Conservation (phyloP, 2,797 vertebrate genomes). For the Anabacerthia variegaticeps region DNA sequence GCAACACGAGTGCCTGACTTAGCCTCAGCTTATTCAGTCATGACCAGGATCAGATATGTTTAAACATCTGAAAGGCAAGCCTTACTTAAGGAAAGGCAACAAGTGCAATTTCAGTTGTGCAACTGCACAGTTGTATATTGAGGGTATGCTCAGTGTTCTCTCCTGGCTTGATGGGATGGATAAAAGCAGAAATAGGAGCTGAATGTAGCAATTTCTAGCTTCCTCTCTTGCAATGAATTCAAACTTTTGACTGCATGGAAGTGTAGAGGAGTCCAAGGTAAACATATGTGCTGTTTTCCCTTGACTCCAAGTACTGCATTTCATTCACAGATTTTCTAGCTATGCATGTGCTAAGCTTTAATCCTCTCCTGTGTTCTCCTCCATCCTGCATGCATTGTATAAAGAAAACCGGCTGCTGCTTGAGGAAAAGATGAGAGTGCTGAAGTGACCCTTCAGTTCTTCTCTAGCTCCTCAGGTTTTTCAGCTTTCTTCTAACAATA, state of each 20-base stretch:
- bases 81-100: not conserved
- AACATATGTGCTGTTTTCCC: not conserved
- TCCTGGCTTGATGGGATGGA: not conserved
- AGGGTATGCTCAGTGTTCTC: not conserved
- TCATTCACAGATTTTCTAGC: not conserved
- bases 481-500: not conserved
- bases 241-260: not conserved
- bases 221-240: not conserved
- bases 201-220: not conserved
- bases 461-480: not conserved
- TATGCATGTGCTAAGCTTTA: not conserved
- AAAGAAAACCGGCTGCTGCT: not conserved
- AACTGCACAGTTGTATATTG: not conserved
- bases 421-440: not conserved
- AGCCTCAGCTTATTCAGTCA: not conserved
- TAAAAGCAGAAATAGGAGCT: slow-evolving; percentile 20
- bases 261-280: not conserved
- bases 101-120: not conserved
- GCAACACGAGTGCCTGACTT: not conserved
- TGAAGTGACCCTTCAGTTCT: not conserved
- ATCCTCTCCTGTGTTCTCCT: not conserved
- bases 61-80: not conserved
- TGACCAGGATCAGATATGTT: not conserved
- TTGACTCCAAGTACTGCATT: not conserved
- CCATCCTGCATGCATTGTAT: not conserved